Conservation (phyloP, 2,797 vertebrate genomes). For the Gallirallus australis region DNA sequence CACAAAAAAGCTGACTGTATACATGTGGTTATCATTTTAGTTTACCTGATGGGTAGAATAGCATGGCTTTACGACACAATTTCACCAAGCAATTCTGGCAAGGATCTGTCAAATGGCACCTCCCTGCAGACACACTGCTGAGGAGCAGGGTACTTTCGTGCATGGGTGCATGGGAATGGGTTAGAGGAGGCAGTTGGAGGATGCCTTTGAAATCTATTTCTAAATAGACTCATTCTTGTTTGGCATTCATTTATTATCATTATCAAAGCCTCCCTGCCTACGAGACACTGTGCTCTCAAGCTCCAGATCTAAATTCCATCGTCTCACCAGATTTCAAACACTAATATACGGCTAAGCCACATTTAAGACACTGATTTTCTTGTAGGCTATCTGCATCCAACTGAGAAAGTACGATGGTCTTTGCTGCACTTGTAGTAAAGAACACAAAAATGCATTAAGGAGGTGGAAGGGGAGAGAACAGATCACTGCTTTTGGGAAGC, state of each 20-base stretch:
- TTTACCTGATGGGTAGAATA: not conserved
- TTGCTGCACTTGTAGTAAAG: not conserved
- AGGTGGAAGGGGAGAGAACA: not conserved
- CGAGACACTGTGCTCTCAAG: not conserved
- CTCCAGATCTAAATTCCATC: not conserved
- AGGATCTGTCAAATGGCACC: not conserved
- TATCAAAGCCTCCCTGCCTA: not conserved
- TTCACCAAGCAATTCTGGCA: not conserved
- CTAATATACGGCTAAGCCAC: not conserved
- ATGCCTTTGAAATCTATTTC: not conserved
- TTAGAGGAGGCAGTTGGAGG: not conserved
- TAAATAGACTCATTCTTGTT: not conserved
- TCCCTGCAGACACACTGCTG: not conserved
- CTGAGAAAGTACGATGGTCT: not conserved
- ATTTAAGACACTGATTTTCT: not conserved
- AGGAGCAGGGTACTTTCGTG: not conserved
- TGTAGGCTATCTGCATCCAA: not conserved
- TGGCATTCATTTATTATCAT: not conserved
- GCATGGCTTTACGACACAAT: fast-evolving
- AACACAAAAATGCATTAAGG: not conserved
- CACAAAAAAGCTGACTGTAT: not conserved
- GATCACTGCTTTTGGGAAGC: conserved; percentile 16
- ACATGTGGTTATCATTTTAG: not conserved
- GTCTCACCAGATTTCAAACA: not conserved
- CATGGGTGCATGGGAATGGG: not conserved